A percentile compares a stretch with the other conserved stretches of the same genome.
Evolutionary conservation across 2,888 invertebrate genomes (phyloP).

Genomic region (Mongoloraphidia duomilia): DNA sequence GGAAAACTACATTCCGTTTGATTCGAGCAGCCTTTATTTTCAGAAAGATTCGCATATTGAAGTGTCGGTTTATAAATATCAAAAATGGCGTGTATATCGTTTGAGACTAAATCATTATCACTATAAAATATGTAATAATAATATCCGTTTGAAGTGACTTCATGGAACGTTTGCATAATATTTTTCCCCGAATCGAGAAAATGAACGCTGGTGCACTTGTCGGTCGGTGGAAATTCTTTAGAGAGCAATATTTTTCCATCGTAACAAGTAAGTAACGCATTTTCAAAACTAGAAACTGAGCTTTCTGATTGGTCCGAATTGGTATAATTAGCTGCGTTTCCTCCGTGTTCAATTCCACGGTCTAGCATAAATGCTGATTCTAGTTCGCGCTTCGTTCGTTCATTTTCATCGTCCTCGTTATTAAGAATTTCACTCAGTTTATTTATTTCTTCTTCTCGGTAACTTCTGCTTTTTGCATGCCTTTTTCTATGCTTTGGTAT

Average conservation of each 20-base stretch:
- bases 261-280: slow-evolving; percentile 58
- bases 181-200: slow-evolving; percentile 54
- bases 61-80: slow-evolving; percentile 76
- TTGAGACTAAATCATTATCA: slow-evolving; percentile 65
- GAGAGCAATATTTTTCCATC: slow-evolving; percentile 60
- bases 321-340: slow-evolving; percentile 48
- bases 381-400: slow-evolving; percentile 18
- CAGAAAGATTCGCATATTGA: slow-evolving; percentile 54
- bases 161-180: slow-evolving; percentile 48
- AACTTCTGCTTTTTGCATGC: slow-evolving; percentile 8
- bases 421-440: not conserved
- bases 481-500: slow-evolving; percentile 7
- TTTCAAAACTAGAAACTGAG: slow-evolving; percentile 74
- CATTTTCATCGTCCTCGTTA: slow-evolving; percentile 5
- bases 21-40: slow-evolving; percentile 57
- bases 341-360: slow-evolving; percentile 62
- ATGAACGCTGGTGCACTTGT: slow-evolving; percentile 50
- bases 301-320: slow-evolving; percentile 37
- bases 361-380: slow-evolving; percentile 36
- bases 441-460: not conserved
- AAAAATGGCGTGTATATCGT: slow-evolving; percentile 70
- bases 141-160: slow-evolving; percentile 62
- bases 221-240: slow-evolving; percentile 53
- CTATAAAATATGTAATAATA: slow-evolving; percentile 84
- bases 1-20: slow-evolving; percentile 62